A percentile compares a stretch with the other conserved stretches of the same genome.
These are phyloP conservation scores for Arremon aurantiirostris DNA, from an alignment of 2,797 vertebrate species.

Conservation along the genomic window DNA sequence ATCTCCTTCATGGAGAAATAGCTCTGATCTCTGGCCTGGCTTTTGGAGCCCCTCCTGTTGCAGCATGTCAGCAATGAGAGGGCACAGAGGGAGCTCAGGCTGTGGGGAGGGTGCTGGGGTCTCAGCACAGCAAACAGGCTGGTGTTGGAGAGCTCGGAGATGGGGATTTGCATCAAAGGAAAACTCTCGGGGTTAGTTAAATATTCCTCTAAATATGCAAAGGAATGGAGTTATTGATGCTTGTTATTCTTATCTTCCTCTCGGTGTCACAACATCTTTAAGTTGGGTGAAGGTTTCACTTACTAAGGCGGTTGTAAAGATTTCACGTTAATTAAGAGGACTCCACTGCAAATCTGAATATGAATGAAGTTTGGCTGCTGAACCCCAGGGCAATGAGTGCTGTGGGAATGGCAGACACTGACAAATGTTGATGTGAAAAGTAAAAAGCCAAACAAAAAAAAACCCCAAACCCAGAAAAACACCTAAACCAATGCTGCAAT, in stretches of 20 bases:
- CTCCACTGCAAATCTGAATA: constrained; percentile 35
- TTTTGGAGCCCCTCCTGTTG: not conserved
- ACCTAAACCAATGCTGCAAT: not conserved
- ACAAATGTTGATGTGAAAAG: not conserved
- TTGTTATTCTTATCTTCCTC: constrained; percentile 60
- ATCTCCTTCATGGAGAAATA: constrained; percentile 1
- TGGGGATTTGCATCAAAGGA: constrained; percentile 36
- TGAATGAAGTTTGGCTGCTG: constrained; percentile 25
- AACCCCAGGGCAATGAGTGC: constrained; percentile 25
- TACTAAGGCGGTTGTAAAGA: constrained; percentile 50
- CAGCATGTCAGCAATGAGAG: not conserved
- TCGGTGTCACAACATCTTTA: constrained; percentile 50
- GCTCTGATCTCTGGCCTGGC: not conserved
- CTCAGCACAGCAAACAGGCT: not conserved
- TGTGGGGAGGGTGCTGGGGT: not conserved
- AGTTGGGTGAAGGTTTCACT: constrained; percentile 57
- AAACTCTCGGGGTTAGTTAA: constrained; percentile 29
- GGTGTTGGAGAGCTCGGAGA: not conserved
- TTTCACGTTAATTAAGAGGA: constrained; percentile 58
- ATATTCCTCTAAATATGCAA: constrained; percentile 55
- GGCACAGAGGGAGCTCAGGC: not conserved
- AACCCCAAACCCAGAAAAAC: not conserved
- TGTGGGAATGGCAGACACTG: not conserved
- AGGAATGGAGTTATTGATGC: constrained; percentile 43
- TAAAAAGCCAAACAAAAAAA: not conserved